Percentiles rank a stretch among this genome's conserved stretches.
Evolutionary conservation across 2,113 vertebrate species (phyloP).

Genomic region (Australoheros scitulus): DNA sequence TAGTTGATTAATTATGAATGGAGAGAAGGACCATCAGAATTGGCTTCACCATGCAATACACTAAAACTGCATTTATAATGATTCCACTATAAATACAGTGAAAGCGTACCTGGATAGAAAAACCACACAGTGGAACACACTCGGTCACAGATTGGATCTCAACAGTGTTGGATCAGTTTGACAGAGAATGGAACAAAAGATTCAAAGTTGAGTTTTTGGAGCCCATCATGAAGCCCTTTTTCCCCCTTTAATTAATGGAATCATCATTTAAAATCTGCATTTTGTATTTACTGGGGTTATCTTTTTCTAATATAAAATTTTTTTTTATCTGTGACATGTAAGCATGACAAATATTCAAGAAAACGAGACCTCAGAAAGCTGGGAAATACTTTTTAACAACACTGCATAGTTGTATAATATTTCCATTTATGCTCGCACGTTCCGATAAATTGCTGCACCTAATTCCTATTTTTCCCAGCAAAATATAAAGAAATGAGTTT

Average conservation of each 20-base stretch:
- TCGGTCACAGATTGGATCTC: not conserved
- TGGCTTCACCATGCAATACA: not conserved
- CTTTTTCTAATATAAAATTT: not conserved
- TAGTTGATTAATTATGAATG: not conserved
- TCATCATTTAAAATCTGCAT: no score
- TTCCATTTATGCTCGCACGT: not conserved
- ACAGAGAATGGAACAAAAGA: not conserved
- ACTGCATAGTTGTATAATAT: not conserved
- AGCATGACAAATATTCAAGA: not conserved
- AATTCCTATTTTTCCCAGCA: no score
- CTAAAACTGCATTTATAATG: no score
- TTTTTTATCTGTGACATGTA: not conserved
- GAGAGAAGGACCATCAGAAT: rapidly evolving
- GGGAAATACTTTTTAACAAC: not conserved
- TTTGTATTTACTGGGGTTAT: not conserved
- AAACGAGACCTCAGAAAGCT: not conserved
- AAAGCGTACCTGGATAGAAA: not conserved
- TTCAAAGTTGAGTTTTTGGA: not conserved
- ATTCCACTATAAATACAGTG: not conserved
- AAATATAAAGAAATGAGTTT: no score
- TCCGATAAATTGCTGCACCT: not conserved
- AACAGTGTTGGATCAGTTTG: not conserved
- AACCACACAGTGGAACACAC: not conserved
- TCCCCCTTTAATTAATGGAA: no score
- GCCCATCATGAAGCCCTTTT: no score